Percentiles rank a stretch among this genome's conserved stretches.
Evolutionary conservation across 1,140 invertebrate genomes (phyloP).

Genomic region (Magallana angulata): DNA sequence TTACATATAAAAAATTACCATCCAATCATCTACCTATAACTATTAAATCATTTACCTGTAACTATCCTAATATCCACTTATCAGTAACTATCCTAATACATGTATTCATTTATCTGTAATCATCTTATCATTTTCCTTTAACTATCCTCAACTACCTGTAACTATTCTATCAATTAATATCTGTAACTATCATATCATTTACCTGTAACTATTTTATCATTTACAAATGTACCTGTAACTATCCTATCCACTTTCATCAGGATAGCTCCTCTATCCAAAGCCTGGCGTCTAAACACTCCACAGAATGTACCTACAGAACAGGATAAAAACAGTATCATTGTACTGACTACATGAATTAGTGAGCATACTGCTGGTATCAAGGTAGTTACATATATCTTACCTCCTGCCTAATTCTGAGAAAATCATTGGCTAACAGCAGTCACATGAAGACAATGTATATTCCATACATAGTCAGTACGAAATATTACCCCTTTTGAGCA

Average conservation of each 20-base stretch:
- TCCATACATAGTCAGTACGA: too few species aligned
- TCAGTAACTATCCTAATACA: too few species aligned
- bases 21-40: too few species aligned
- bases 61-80: background rate
- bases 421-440: too few species aligned
- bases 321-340: background rate
- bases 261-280: constrained; percentile 95
- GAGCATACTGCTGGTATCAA: too few species aligned
- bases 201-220: too few species aligned
- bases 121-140: background rate
- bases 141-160: too few species aligned
- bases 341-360: background rate
- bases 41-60: background rate
- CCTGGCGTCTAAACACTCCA: constrained; percentile 97
- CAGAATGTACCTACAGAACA: constrained; percentile 89
- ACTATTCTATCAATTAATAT: background rate
- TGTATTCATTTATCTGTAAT: background rate
- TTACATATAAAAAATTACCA: too few species aligned
- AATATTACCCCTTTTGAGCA: too few species aligned
- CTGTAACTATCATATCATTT: background rate
- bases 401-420: too few species aligned
- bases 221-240: constrained; percentile 85
- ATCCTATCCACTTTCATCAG: constrained; percentile 94
- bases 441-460: too few species aligned
- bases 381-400: too few species aligned